Evolutionary conservation across 92 coral and sea anemone genomes (phyloP).

Genomic region (Scolanthus callimorphus): DNA sequence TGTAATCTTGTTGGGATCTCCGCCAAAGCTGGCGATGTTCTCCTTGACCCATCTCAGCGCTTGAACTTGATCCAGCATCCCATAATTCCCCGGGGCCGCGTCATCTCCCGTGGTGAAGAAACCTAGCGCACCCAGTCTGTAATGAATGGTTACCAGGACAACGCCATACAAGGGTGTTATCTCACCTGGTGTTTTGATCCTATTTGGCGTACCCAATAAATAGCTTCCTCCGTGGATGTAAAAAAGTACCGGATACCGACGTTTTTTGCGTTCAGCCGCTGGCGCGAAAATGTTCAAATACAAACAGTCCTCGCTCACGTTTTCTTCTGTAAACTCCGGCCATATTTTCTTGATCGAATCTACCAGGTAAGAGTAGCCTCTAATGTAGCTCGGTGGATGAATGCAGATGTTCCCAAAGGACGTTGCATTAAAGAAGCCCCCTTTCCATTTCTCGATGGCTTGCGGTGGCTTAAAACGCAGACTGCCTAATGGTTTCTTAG

Average conservation of each 20-base stretch:
- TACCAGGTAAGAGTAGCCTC: slow-evolving; percentile 17
- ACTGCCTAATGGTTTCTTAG: slow-evolving; percentile 35
- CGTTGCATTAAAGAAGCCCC: slow-evolving; percentile 35
- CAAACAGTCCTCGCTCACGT: slow-evolving; percentile 64
- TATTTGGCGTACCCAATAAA: slow-evolving; percentile 47
- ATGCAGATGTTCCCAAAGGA: slow-evolving; percentile 52
- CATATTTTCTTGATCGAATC: slow-evolving; percentile 47
- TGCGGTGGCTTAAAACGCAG: slow-evolving; percentile 55
- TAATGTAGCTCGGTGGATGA: slow-evolving; percentile 20
- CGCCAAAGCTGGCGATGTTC: slow-evolving; percentile 73
- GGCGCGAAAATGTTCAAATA: slow-evolving; percentile 60
- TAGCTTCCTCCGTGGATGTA: slow-evolving; percentile 84
- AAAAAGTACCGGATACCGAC: slow-evolving; percentile 52
- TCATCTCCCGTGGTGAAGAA: slow-evolving; percentile 61
- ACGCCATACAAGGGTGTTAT: slow-evolving; percentile 54
- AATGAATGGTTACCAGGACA: slow-evolving; percentile 69
- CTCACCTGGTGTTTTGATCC: slow-evolving; percentile 66
- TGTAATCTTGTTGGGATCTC: slow-evolving; percentile 77
- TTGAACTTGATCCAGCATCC: slow-evolving; percentile 81
- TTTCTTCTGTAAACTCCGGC: slow-evolving; percentile 41
- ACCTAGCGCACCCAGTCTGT: slow-evolving; percentile 77
- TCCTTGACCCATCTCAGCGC: slow-evolving; percentile 81
- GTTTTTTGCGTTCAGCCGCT: neutral
- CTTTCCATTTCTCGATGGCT: slow-evolving; percentile 45
- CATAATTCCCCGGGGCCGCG: slow-evolving; percentile 62